Base-by-base conservation (phyloP, 2,888 invertebrate genomes). In the Melipona bicolor region DNA sequence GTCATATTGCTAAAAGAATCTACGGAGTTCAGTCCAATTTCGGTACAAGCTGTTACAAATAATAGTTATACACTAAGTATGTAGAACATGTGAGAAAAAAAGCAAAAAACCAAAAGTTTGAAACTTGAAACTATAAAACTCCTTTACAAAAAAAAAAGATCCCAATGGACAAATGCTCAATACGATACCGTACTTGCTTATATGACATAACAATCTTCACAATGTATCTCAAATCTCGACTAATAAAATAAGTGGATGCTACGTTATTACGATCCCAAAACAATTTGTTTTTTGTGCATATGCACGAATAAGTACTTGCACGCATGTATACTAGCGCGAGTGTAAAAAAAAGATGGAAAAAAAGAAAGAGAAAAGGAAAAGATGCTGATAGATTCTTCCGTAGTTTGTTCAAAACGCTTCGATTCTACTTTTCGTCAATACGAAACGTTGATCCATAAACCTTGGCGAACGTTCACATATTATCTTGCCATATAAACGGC, bases 381-480 rank as follows among this genome's bases (percentile, higher is more conserved):
- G 27, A 61, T 32, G 43, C 61, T 43, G 27, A 56, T 50, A 69
- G 69, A 75, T 75, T 77, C 67, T 77, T 69, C 43, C 69, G n/a
- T 24, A 59, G 64, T 77, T 77, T 77, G 69, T 76, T 68, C 70
- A 72, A 80, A 74, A 56, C 65, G 13, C 19, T 82, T 50, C 69
- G 32, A 78, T 75, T 59, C 27, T 77, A 68, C 64, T 69, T 56
- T 76, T 70, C 67, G 72, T 74, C 73, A 71, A 78, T 80, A 79
- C 73, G 86, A 71, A 83, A 68, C 79, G 80, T 88, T 86, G 86
- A 80, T 69, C 78, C 83, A 83, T 88, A 89, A 89, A 89, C 74
- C 79, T 69, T 68, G 64, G 72, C 79, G 77, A 83, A 84, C 73
- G 71, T 80, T 82, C 69, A 70, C 80, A 83, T 78, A 56, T 79